Conservation (phyloP, 1,140 invertebrate species). For the Lepidurus couesii region DNA sequence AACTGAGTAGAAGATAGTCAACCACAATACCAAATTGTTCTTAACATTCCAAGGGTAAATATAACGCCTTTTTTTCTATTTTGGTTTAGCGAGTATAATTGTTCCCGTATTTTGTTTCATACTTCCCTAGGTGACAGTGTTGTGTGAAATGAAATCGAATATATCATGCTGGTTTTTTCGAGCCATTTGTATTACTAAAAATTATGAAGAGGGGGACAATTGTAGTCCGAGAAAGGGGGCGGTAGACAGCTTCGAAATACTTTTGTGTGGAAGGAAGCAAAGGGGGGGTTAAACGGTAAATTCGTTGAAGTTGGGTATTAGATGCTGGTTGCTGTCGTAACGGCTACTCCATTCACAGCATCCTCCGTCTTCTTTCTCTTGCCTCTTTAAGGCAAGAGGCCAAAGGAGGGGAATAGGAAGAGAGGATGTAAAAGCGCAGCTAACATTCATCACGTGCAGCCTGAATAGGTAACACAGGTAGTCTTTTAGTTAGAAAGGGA, state of each 20-base stretch:
- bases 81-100: background rate
- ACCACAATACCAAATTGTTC: no score
- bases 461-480: slow-evolving; percentile 16
- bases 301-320: background rate
- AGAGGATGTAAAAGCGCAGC: background rate
- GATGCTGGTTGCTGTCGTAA: background rate
- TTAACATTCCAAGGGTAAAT: no score
- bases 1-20: slow-evolving; percentile 32
- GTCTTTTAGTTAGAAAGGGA: slow-evolving; percentile 10
- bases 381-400: background rate
- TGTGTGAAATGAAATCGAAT: background rate
- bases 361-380: background rate
- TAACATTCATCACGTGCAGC: slow-evolving; percentile 15
- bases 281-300: background rate
- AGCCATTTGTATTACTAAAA: background rate
- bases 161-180: background rate
- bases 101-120: background rate
- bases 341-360: slow-evolving; percentile 14
- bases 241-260: background rate
- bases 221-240: background rate
- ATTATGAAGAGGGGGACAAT: background rate
- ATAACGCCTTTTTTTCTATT: no score
- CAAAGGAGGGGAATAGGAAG: background rate
- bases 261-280: background rate
- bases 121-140: background rate